Conservation (phyloP, 2,888 invertebrate species). For the Operophtera brumata region DNA sequence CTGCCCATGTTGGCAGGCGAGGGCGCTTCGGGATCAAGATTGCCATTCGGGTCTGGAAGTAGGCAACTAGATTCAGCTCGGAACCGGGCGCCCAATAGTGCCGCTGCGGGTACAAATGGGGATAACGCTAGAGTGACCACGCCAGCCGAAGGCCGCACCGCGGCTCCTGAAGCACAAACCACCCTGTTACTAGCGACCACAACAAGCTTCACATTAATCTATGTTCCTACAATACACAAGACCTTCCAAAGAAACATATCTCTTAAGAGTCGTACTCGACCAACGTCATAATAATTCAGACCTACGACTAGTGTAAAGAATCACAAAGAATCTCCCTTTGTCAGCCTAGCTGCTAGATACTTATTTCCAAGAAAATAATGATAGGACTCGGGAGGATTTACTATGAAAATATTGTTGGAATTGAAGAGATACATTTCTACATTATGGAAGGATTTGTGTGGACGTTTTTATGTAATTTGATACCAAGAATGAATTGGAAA, state of each 20-base stretch:
- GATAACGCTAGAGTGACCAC: constrained; percentile 82
- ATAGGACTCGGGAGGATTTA: not conserved
- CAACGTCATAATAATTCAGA: not conserved
- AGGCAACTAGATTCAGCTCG: constrained; percentile 89
- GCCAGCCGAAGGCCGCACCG: constrained; percentile 81
- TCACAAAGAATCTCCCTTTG: not conserved
- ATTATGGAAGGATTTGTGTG: constrained; percentile 15
- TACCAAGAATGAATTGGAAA: constrained; percentile 17
- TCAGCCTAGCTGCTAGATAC: not conserved
- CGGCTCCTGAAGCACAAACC: constrained; percentile 80
- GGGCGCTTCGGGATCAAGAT: constrained; percentile 89
- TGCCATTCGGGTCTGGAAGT: constrained; percentile 91
- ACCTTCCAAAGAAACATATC: constrained; percentile 15
- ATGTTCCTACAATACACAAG: constrained; percentile 10
- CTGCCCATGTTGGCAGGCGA: constrained; percentile 94
- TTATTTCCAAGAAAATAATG: not conserved
- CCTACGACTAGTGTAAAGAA: not conserved
- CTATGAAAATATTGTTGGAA: constrained; percentile 5
- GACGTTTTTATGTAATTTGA: constrained; percentile 16
- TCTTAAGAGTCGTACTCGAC: constrained; percentile 3
- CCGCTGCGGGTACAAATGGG: constrained; percentile 86
- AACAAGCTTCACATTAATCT: constrained; percentile 12
- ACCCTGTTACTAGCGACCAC: constrained; percentile 64
- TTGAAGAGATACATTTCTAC: constrained; percentile 15
- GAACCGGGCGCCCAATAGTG: constrained; percentile 89